Conservation (phyloP, 2,888 invertebrate genomes). For the Tiliacea citrago region DNA sequence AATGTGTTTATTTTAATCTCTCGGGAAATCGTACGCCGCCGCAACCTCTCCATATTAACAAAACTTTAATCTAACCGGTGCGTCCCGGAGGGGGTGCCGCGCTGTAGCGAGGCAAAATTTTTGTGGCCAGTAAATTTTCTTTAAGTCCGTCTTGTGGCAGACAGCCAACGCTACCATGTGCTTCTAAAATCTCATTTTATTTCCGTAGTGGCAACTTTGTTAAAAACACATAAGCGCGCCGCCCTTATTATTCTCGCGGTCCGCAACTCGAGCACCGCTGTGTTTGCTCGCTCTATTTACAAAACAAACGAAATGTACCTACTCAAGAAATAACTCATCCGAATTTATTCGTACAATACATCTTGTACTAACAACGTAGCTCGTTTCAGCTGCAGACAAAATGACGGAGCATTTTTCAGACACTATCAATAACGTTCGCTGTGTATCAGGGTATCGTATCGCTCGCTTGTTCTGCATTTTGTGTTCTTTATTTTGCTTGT, state of each 20-base stretch:
- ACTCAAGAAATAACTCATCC: slow-evolving; percentile 70
- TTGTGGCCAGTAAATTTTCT: slow-evolving; percentile 86
- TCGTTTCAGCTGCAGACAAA: slow-evolving; percentile 76
- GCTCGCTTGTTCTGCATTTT: slow-evolving; percentile 71
- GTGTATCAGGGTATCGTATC: slow-evolving; percentile 71
- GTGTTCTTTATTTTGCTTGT: slow-evolving; percentile 66
- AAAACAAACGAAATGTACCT: slow-evolving; percentile 70
- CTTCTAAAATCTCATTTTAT: slow-evolving; percentile 78
- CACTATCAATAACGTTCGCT: slow-evolving; percentile 75
- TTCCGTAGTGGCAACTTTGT: slow-evolving; percentile 72
- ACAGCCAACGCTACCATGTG: slow-evolving; percentile 80
- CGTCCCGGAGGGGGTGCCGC: slow-evolving; percentile 71
- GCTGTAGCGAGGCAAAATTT: slow-evolving; percentile 77
- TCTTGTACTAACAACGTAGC: slow-evolving; percentile 74
- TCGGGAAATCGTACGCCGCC: slow-evolving; percentile 79
- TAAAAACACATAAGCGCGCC: slow-evolving; percentile 69
- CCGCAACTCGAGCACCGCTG: slow-evolving; percentile 54
- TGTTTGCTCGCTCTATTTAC: slow-evolving; percentile 65
- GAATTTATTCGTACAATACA: slow-evolving; percentile 74
- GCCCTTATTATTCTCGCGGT: slow-evolving; percentile 57
- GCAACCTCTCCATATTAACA: slow-evolving; percentile 83
- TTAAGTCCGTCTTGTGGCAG: slow-evolving; percentile 83
- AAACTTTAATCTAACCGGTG: slow-evolving; percentile 83
- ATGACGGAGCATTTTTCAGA: slow-evolving; percentile 76
- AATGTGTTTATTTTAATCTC: slow-evolving; percentile 78